Evolutionary conservation across 2,113 vertebrate genomes (phyloP).

Genomic region (Tonatia bakeri): DNA sequence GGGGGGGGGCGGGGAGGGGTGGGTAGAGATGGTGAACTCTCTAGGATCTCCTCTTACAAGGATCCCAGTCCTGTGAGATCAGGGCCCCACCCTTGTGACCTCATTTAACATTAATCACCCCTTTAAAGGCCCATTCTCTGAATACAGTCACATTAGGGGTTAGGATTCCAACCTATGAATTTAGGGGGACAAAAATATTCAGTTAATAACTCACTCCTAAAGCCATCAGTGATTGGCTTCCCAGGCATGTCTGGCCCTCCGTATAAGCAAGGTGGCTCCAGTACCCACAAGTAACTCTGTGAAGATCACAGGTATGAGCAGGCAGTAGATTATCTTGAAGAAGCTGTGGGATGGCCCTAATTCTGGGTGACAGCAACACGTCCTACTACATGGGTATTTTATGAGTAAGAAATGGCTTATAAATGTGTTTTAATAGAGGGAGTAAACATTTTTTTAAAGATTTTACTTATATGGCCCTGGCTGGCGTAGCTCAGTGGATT

Average conservation of each 20-base stretch:
- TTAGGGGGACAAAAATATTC: neutral
- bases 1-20: fast-evolving
- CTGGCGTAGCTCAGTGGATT: too few species aligned
- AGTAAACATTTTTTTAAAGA: too few species aligned
- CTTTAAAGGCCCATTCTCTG: neutral
- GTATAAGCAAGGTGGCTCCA: neutral
- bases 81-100: neutral
- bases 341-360: neutral
- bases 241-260: neutral
- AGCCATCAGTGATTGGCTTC: too few species aligned
- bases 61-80: neutral
- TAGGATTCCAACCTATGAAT: neutral
- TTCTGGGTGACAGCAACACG: neutral
- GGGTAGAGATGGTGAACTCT: neutral
- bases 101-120: neutral
- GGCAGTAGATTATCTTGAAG: neutral
- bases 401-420: neutral
- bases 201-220: neutral
- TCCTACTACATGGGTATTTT: neutral
- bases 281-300: neutral
- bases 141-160: neutral
- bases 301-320: neutral
- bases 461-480: too few species aligned
- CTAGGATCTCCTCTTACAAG: neutral
- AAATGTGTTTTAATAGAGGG: neutral